Percentiles rank a stretch among this genome's conserved stretches.
phyloP scores from a whole-genome alignment of 2,113 vertebrate genomes.

The Eudyptes chrysolophus region DNA sequence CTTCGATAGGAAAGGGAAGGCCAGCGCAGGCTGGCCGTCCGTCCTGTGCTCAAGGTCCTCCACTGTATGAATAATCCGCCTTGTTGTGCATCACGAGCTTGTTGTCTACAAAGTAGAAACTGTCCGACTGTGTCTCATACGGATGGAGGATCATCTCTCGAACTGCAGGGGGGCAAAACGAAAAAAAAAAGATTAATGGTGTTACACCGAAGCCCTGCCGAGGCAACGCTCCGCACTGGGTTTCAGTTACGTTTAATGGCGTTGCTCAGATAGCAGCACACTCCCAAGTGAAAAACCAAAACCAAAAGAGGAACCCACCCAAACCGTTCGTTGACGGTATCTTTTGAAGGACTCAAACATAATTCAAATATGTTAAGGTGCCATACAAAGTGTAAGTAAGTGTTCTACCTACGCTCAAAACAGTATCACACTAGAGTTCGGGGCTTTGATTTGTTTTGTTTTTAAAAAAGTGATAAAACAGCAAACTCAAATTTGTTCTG shows the following conservation, averaged over 20 bases:
- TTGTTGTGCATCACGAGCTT: slow-evolving; percentile 99
- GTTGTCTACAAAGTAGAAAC: slow-evolving; percentile 99
- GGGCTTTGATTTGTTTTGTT: background rate
- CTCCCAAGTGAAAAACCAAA: background rate
- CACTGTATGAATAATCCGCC: slow-evolving; percentile 98
- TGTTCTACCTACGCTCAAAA: background rate
- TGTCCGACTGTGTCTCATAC: slow-evolving; percentile 97
- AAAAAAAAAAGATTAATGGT: rapidly evolving
- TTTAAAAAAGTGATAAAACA: background rate
- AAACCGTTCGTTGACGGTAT: background rate
- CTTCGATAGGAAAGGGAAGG: slow-evolving; percentile 24
- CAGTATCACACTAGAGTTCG: background rate
- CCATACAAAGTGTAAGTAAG: background rate
- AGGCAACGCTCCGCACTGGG: background rate
- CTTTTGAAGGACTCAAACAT: background rate
- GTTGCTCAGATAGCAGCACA: background rate
- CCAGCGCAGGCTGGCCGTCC: background rate
- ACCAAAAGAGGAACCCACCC: background rate
- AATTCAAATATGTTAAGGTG: background rate
- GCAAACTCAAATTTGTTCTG: background rate
- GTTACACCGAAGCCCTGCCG: background rate
- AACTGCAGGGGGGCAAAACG: slow-evolving; percentile 72
- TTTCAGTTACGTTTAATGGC: rapidly evolving
- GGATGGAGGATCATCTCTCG: slow-evolving; percentile 94
- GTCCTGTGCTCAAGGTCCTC: slow-evolving; percentile 76